phyloP scores from a whole-genome alignment of 2,113 vertebrate species.

The Psephotus haematonotus region DNA sequence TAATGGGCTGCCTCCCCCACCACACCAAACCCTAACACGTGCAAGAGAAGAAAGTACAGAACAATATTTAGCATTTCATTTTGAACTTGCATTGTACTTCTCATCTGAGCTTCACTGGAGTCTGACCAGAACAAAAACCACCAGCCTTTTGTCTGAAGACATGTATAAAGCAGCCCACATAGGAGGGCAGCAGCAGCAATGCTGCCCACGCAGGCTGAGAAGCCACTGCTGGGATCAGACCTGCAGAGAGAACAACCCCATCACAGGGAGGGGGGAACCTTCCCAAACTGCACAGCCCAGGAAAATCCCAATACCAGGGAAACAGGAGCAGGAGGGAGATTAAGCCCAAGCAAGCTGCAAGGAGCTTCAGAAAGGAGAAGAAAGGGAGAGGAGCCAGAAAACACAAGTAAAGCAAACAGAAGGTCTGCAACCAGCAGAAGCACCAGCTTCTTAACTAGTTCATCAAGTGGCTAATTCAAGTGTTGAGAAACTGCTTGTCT shows the following conservation, averaged over 20 bases:
- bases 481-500: neutral
- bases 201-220: neutral
- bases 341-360: neutral
- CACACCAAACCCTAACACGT: accelerated
- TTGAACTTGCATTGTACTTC: neutral
- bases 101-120: neutral
- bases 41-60: neutral
- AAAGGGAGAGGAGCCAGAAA: neutral
- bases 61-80: neutral
- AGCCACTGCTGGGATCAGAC: neutral
- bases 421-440: neutral
- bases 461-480: neutral
- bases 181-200: accelerated
- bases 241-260: neutral
- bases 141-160: neutral
- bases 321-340: neutral
- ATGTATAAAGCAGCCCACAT: neutral
- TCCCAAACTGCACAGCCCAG: neutral
- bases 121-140: neutral
- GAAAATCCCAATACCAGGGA: neutral
- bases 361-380: neutral
- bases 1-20: no score
- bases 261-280: neutral
- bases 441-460: neutral
- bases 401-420: neutral